These are phyloP conservation scores for Trissolcus basalis DNA, from an alignment of 1,140 invertebrate species.

Conservation along the genomic window DNA sequence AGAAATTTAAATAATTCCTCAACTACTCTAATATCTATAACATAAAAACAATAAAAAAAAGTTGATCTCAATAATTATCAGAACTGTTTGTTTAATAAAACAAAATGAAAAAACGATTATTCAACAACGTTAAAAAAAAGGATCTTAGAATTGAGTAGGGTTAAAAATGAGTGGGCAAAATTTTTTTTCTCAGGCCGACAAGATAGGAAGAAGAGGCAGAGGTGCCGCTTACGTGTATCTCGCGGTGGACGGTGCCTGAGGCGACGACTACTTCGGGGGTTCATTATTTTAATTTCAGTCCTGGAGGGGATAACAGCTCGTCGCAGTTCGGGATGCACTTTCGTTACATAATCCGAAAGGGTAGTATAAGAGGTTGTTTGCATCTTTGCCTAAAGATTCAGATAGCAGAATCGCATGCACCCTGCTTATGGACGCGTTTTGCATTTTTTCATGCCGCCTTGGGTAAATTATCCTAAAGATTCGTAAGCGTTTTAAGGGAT, in stretches of 20 bases:
- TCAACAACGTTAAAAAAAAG: too few relatives aligned
- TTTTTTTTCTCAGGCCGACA: slow-evolving; percentile 41
- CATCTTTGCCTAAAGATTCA: slow-evolving; percentile 9
- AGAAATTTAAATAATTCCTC: neutral
- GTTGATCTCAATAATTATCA: too few relatives aligned
- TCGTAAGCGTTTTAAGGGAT: slow-evolving; percentile 69
- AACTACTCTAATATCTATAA: neutral
- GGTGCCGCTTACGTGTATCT: slow-evolving; percentile 12
- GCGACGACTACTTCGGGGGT: slow-evolving; percentile 54
- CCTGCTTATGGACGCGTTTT: slow-evolving; percentile 57
- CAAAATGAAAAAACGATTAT: too few relatives aligned
- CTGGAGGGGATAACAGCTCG: slow-evolving; percentile 20
- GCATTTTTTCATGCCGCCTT: slow-evolving; percentile 63
- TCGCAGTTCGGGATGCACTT: slow-evolving; percentile 35
- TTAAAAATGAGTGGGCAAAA: slow-evolving; percentile 1
- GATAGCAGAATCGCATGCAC: slow-evolving; percentile 30
- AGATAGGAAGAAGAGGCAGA: slow-evolving; percentile 23
- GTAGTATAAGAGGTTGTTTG: slow-evolving; percentile 54
- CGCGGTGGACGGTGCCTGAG: slow-evolving; percentile 46
- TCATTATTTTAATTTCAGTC: slow-evolving; percentile 72
- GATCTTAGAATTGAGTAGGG: neutral
- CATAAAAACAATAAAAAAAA: too few relatives aligned
- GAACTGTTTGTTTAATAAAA: too few relatives aligned
- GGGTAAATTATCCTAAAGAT: slow-evolving; percentile 70
- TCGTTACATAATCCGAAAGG: slow-evolving; percentile 71